phyloP scores from a whole-genome alignment of 1,140 invertebrate species.

The Drosophila leontia region DNA sequence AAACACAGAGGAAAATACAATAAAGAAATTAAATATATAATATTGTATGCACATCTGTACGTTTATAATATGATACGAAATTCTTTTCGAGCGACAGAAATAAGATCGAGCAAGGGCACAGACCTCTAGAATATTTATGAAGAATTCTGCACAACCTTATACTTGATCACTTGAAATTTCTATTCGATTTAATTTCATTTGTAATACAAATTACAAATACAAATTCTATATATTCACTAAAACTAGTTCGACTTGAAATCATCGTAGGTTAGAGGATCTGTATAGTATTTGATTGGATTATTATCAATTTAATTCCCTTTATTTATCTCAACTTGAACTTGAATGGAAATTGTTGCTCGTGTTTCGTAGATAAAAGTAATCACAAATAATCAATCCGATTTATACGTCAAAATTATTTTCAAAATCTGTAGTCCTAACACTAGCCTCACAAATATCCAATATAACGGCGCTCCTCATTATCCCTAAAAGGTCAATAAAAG shows the following conservation, averaged over 20 bases:
- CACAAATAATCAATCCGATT: not conserved
- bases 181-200: not conserved
- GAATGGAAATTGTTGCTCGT: too few relatives aligned
- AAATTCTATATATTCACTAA: too few relatives aligned
- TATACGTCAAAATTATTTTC: slow-evolving; percentile 35
- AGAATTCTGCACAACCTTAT: not conserved
- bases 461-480: not conserved
- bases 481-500: not conserved
- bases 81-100: slow-evolving; percentile 1
- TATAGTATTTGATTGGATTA: too few relatives aligned
- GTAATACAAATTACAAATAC: too few relatives aligned
- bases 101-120: slow-evolving; percentile 35
- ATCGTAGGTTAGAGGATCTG: too few relatives aligned
- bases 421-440: slow-evolving; percentile 29
- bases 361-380: not conserved
- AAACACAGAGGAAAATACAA: slow-evolving; percentile 6
- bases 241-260: too few relatives aligned
- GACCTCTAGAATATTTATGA: slow-evolving; percentile 7
- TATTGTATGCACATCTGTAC: not conserved
- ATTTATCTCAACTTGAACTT: too few relatives aligned
- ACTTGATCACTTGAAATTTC: not conserved
- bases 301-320: too few relatives aligned
- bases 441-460: slow-evolving; percentile 6
- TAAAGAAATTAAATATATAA: slow-evolving; percentile 26
- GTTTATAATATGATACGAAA: slow-evolving; percentile 15